phyloP scores from a whole-genome alignment of 2,888 invertebrate genomes.

The Abrostola tripartita region DNA sequence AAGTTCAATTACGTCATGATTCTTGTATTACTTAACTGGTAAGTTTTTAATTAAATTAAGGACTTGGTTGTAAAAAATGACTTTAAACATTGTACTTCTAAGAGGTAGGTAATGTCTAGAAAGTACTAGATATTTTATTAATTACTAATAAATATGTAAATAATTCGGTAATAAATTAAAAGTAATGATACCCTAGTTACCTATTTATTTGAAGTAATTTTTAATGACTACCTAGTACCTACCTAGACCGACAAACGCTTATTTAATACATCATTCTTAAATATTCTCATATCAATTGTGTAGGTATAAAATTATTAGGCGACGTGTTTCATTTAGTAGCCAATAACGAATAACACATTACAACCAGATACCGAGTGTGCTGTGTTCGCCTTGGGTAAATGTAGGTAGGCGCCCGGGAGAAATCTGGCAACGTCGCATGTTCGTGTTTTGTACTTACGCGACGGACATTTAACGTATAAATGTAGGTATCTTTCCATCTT shows the following conservation, averaged over 20 bases:
- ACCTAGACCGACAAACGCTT: no score
- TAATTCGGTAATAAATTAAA: no score
- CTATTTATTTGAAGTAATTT: not conserved
- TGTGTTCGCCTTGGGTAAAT: conserved; percentile 73
- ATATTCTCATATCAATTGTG: not conserved
- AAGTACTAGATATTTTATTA: no score
- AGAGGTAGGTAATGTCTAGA: no score
- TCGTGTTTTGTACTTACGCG: conserved; percentile 61
- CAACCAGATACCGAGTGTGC: conserved; percentile 60
- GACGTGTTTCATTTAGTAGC: conserved; percentile 51
- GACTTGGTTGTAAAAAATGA: no score
- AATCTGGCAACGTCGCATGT: conserved; percentile 69
- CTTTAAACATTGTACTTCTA: no score
- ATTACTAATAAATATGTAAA: no score
- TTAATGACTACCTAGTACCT: no score
- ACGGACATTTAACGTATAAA: conserved; percentile 20
- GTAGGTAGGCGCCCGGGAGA: conserved; percentile 70
- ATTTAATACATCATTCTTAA: no score
- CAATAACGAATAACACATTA: conserved; percentile 59
- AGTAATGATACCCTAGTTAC: not conserved
- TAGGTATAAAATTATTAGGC: not conserved
- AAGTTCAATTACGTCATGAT: conserved; percentile 39
- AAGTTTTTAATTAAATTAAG: no score
- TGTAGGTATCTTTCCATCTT: conserved; percentile 19
- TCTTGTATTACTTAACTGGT: no score